Evolutionary conservation across 1,140 invertebrate genomes (phyloP).

Genomic region (Monochamus saltuarius): DNA sequence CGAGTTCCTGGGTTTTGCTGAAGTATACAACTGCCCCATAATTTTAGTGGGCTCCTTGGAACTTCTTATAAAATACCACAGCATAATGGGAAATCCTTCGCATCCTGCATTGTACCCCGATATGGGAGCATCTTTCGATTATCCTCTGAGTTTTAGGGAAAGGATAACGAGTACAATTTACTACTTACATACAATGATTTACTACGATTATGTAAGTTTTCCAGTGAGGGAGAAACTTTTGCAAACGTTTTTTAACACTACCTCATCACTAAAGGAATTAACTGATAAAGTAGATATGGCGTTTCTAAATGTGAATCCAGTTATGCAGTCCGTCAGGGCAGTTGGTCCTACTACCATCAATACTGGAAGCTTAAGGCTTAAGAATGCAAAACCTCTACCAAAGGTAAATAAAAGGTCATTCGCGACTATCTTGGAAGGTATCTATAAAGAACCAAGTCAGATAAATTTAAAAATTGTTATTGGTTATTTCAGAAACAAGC

Average conservation of each 20-base stretch:
- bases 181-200: constrained; percentile 3
- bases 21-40: constrained; percentile 16
- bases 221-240: too few species aligned
- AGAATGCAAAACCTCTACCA: too few species aligned
- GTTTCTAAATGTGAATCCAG: neutral
- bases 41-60: constrained; percentile 48
- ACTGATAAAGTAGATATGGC: constrained; percentile 54
- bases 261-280: constrained; percentile 34
- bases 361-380: too few species aligned
- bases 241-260: too few species aligned
- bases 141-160: constrained; percentile 17
- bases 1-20: constrained; percentile 36
- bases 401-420: too few species aligned
- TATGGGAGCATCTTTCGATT: constrained; percentile 6
- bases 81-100: constrained; percentile 12
- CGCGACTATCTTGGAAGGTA: too few species aligned
- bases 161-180: constrained; percentile 15
- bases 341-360: constrained; percentile 52
- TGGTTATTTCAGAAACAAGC: too few species aligned
- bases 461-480: too few species aligned
- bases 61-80: constrained; percentile 37
- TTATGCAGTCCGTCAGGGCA: constrained; percentile 51
- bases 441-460: too few species aligned
- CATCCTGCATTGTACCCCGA: constrained; percentile 9
- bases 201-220: neutral